Percentiles rank a stretch among this genome's conserved stretches.
phyloP scores from a whole-genome alignment of 1,140 invertebrate genomes.

The Papilio machaon region DNA sequence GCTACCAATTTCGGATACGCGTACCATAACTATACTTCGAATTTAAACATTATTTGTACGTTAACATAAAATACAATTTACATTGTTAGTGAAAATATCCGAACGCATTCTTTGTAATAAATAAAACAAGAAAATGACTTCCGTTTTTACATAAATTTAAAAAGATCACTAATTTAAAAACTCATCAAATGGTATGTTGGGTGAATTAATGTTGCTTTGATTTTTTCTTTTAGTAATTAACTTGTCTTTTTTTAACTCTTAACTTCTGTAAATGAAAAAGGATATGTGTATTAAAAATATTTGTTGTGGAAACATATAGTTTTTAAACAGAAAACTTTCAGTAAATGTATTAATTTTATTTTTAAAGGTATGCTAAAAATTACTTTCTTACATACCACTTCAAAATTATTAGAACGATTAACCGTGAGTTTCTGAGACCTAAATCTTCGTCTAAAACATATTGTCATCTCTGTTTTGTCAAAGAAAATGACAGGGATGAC shows the following conservation, averaged over 20 bases:
- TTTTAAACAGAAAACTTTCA: no score
- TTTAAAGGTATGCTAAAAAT: no score
- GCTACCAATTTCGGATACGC: slow-evolving; percentile 78
- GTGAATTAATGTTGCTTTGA: slow-evolving; percentile 7
- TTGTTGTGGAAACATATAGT: background rate
- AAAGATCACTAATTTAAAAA: slow-evolving; percentile 37
- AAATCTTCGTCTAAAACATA: no score
- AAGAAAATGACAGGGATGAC: no score
- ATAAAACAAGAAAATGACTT: slow-evolving; percentile 59
- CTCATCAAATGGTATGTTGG: slow-evolving; percentile 36
- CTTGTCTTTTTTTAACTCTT: slow-evolving; percentile 6
- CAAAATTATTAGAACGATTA: no score
- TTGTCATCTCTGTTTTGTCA: no score
- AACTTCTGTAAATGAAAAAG: background rate
- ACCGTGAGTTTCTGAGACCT: no score
- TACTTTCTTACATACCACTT: no score
- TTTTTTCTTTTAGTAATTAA: slow-evolving; percentile 26
- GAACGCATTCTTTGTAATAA: slow-evolving; percentile 43
- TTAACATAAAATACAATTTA: slow-evolving; percentile 56
- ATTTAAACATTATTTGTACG: slow-evolving; percentile 56
- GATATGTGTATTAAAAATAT: background rate
- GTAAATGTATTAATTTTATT: no score
- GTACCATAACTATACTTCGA: slow-evolving; percentile 47
- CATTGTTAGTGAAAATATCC: slow-evolving; percentile 43
- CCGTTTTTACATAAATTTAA: slow-evolving; percentile 69